Evolutionary conservation across 2,113 vertebrate species (phyloP).

Genomic region (Phyllopteryx taeniolatus): DNA sequence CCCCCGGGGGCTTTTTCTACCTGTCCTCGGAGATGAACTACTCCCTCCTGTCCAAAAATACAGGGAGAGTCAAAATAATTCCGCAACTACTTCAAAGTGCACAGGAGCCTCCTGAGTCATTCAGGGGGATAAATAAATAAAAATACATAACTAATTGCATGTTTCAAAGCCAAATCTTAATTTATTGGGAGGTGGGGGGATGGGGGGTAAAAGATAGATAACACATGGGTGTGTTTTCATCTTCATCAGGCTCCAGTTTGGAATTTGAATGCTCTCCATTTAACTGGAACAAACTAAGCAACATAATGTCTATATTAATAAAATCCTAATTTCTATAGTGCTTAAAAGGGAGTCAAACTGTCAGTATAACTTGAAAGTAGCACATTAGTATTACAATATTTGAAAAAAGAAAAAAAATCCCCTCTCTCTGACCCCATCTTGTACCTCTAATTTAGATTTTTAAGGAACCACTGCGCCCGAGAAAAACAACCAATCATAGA

Average conservation of each 20-base stretch:
- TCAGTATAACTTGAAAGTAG: no score
- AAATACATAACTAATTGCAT: slow-evolving; percentile 3
- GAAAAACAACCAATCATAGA: not conserved
- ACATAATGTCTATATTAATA: not conserved
- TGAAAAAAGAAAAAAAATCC: no score
- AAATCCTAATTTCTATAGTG: not conserved
- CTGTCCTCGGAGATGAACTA: slow-evolving; percentile 16
- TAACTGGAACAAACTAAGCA: not conserved
- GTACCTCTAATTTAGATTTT: no score
- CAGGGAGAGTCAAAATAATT: slow-evolving; percentile 27
- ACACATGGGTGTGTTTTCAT: slow-evolving; percentile 6
- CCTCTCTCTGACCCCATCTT: no score
- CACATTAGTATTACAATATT: no score
- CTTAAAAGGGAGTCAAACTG: not conserved
- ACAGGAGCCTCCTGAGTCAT: slow-evolving; percentile 14
- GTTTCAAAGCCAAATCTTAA: slow-evolving; percentile 3
- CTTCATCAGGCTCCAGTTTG: slow-evolving; percentile 4
- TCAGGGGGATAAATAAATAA: slow-evolving; percentile 9
- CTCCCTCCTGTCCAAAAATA: slow-evolving; percentile 20
- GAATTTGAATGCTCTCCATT: not conserved
- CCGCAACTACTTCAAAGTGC: slow-evolving; percentile 25
- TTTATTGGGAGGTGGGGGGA: not conserved
- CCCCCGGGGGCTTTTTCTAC: slow-evolving; percentile 7
- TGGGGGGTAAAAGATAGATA: not conserved
- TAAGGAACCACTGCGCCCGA: no score